A percentile compares a stretch with the other conserved stretches of the same genome.
Evolutionary conservation across 2,888 invertebrate genomes (phyloP).

Genomic region (Andrena bicolor): DNA sequence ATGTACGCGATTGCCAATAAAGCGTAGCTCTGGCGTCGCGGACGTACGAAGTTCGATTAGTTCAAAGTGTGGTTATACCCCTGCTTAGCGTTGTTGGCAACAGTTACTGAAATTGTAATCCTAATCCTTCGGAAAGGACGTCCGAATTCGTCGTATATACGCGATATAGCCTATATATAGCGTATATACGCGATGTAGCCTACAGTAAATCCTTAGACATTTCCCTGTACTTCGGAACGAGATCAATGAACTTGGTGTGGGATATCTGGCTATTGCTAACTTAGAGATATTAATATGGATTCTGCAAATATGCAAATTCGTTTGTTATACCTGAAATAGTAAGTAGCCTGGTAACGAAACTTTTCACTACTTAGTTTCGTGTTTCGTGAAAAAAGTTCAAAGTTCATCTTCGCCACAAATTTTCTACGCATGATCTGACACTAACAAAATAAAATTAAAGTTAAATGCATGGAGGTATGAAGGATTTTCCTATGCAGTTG

Average conservation of each 20-base stretch:
- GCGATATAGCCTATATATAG: background rate
- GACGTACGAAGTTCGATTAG: background rate
- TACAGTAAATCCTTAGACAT: background rate
- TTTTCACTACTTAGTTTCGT: too few relatives aligned
- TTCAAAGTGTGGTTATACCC: background rate
- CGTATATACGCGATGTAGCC: background rate
- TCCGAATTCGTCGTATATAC: background rate
- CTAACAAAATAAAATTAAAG: background rate
- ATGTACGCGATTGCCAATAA: background rate
- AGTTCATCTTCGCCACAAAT: background rate
- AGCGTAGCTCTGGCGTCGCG: background rate
- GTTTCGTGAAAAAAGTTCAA: background rate
- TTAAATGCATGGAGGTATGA: background rate
- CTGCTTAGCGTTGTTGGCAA: background rate
- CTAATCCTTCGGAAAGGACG: background rate
- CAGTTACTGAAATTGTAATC: constrained; percentile 20
- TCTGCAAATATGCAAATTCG: background rate
- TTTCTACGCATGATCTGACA: background rate
- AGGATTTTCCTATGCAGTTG: too few relatives aligned
- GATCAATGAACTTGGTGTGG: constrained; percentile 14
- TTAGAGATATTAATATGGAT: background rate
- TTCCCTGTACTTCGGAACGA: background rate
- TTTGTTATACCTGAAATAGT: background rate
- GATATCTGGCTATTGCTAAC: background rate
- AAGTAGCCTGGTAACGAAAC: background rate